Percentiles rank a stretch among this genome's conserved stretches.
phyloP scores from a whole-genome alignment of 2,888 invertebrate genomes.

The Rosalia funebris region DNA sequence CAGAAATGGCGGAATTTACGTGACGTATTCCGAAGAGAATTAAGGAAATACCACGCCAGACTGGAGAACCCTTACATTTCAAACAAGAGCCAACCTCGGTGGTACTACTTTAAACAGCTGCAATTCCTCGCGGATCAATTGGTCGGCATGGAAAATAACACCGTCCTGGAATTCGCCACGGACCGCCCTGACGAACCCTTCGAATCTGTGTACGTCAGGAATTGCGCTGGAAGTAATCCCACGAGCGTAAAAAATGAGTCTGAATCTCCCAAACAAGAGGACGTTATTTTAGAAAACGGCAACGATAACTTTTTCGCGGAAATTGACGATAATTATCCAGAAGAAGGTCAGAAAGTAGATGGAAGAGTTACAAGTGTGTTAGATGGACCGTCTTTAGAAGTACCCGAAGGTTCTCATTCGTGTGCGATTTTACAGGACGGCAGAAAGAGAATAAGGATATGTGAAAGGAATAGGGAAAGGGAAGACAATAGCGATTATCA shows the following conservation, averaged over 20 bases:
- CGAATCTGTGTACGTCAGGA: slow-evolving; percentile 10
- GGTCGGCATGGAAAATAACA: neutral
- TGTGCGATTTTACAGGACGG: too few species aligned
- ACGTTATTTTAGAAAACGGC: neutral
- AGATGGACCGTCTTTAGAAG: too few species aligned
- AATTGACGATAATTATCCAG: neutral
- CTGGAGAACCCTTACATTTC: neutral
- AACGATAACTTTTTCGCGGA: neutral
- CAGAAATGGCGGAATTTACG: slow-evolving; percentile 12
- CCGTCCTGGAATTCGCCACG: neutral
- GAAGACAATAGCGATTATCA: slow-evolving; percentile 14
- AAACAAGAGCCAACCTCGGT: neutral
- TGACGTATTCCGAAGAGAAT: slow-evolving; percentile 12
- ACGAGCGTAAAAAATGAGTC: neutral
- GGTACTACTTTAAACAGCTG: slow-evolving; percentile 11
- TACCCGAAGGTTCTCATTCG: too few species aligned
- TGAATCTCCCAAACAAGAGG: neutral
- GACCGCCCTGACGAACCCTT: slow-evolving; percentile 2
- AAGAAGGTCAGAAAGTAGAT: too few species aligned
- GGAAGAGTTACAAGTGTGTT: too few species aligned
- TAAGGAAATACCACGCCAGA: slow-evolving; percentile 10
- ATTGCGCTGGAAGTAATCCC: too few species aligned
- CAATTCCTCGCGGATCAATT: slow-evolving; percentile 8
- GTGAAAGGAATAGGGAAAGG: neutral
- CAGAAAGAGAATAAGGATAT: neutral